phyloP scores from a whole-genome alignment of 2,797 vertebrate species.

The Atherinosoma microstoma region DNA sequence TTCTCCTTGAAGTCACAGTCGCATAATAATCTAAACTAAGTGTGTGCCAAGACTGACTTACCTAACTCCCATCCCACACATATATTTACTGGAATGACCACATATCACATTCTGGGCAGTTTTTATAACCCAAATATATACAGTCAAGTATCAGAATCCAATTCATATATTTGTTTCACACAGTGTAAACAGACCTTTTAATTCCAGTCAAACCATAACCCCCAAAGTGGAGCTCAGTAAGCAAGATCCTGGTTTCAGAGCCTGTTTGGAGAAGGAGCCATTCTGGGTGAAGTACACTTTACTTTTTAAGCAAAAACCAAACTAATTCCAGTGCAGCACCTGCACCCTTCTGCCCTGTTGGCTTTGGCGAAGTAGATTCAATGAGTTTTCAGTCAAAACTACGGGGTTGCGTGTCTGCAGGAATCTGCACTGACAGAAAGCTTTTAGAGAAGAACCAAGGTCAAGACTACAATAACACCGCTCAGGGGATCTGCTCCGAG shows the following conservation, averaged over 20 bases:
- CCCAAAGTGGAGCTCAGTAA: slow-evolving; percentile 52
- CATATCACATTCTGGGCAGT: slow-evolving; percentile 62
- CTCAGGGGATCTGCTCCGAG: slow-evolving; percentile 62
- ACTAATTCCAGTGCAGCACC: slow-evolving; percentile 71
- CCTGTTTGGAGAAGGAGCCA: slow-evolving; percentile 54
- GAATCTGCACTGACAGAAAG: slow-evolving; percentile 68
- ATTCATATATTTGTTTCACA: slow-evolving; percentile 66
- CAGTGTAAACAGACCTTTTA: slow-evolving; percentile 71
- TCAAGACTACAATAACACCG: slow-evolving; percentile 67
- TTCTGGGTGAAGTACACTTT: slow-evolving; percentile 65
- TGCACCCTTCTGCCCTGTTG: slow-evolving; percentile 72
- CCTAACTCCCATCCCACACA: slow-evolving; percentile 59
- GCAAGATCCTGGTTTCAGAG: slow-evolving; percentile 50
- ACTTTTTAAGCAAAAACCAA: slow-evolving; percentile 76
- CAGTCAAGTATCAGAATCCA: slow-evolving; percentile 60
- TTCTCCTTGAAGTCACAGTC: slow-evolving; percentile 70
- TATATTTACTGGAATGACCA: slow-evolving; percentile 68
- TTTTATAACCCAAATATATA: slow-evolving; percentile 68
- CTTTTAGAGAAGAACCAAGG: slow-evolving; percentile 74
- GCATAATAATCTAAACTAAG: slow-evolving; percentile 70
- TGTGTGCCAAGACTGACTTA: slow-evolving; percentile 68
- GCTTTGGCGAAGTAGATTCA: slow-evolving; percentile 72
- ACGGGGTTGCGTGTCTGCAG: slow-evolving; percentile 64
- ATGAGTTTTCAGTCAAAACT: slow-evolving; percentile 70
- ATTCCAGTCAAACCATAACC: slow-evolving; percentile 68